Evolutionary conservation across 2,888 invertebrate genomes (phyloP), one percentile per base, ranked within the genome.

Genomic region (Buathra laborator): DNA sequence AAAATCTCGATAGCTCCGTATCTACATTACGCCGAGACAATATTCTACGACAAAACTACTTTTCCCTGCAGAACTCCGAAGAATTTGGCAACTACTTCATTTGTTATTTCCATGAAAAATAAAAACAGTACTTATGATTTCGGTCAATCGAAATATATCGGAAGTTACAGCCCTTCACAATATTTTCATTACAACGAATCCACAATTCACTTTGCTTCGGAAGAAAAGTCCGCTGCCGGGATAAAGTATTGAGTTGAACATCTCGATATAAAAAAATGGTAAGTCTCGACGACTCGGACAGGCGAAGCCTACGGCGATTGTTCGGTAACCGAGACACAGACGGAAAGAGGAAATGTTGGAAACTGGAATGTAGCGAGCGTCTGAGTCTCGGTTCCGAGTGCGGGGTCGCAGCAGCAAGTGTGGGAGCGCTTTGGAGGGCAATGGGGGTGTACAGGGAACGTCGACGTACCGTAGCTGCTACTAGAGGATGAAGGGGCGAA

Each of bases 351-450:
- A 90, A 90, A 90, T 87, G 89, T 83, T 91, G 89, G 89, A 89
- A 91, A 90, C 88, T 89, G 89, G 89, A 92, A 90, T 90, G 90
- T 90, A 90, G 86, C 88, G 87, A 85, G 88, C 87, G 85, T 78
- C 71, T 75, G 81, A 19, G 32, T 56, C 64, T 64, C 81, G 72
- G 29, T 56, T 72, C 67, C 66, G 67, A 79, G 79, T 80, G 75
- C 84, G 86, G 74, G 86, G 88, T 86, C 75, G 77, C 75, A 70
- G 16, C 83, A 86, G 85, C 87, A 86, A 83, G 86, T 81, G 86
- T 74, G 84, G 83, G 87, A 86, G 85, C 70, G 79, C 86, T 83
- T 83, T 80, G 67, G 88, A 82, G 83, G 86, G 80, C 82, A 86
- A 87, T 51, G 64, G 89, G 87, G 87, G 88, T 83, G 86, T 84